These are phyloP conservation scores for Drosophila parvula DNA, from an alignment of 1,140 invertebrate genomes.

Conservation along the genomic window DNA sequence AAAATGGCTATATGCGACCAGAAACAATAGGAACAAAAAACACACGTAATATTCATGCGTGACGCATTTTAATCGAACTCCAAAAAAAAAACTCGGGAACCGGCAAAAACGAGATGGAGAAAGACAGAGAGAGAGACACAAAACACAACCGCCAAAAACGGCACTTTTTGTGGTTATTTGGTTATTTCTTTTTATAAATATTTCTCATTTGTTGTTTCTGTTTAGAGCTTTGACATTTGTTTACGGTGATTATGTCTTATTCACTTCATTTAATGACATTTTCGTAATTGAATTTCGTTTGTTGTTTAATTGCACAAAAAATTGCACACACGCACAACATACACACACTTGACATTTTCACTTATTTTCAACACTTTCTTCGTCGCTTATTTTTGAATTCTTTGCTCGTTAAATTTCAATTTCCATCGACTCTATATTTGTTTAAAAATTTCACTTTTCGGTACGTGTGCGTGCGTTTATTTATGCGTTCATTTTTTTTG, in stretches of 20 bases:
- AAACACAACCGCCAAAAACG: constrained; percentile 13
- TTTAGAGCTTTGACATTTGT: constrained; percentile 48
- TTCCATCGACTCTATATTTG: constrained; percentile 41
- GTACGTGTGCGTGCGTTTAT: constrained; percentile 63
- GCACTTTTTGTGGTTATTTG: constrained; percentile 37
- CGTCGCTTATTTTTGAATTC: constrained; percentile 25
- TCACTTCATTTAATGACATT: constrained; percentile 37
- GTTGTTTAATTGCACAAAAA: constrained; percentile 45
- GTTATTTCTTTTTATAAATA: constrained; percentile 32
- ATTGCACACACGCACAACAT: constrained; percentile 42
- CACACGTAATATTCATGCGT: constrained; percentile 74
- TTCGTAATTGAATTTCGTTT: constrained; percentile 59
- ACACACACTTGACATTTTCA: constrained; percentile 13
- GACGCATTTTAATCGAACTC: constrained; percentile 72
- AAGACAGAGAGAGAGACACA: constrained; percentile 24
- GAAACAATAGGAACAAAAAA: constrained; percentile 24
- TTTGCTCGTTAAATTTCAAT: constrained; percentile 54
- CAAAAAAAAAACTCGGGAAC: constrained; percentile 22
- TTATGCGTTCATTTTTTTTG: constrained; percentile 29
- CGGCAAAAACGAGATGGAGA: constrained; percentile 36
- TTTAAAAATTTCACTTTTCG: constrained; percentile 66
- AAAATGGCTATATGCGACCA: constrained; percentile 37
- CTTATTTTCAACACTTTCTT: constrained; percentile 65
- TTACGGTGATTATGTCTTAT: constrained; percentile 53
- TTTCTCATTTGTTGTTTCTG: constrained; percentile 40